Conservation (phyloP, 1,140 invertebrate genomes). For the Acyrthosiphon pisum region DNA sequence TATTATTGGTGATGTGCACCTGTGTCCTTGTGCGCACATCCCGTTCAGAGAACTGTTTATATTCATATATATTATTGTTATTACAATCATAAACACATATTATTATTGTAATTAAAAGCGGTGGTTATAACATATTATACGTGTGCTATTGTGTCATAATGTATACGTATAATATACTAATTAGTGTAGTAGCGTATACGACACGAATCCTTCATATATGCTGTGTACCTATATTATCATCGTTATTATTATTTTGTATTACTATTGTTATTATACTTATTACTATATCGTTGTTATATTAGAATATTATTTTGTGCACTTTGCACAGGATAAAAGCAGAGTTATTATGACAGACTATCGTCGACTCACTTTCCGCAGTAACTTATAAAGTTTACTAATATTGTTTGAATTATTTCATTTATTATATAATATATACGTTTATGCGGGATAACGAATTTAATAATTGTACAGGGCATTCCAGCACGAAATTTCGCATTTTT, state of each 20-base stretch:
- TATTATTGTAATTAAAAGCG: conserved; percentile 22
- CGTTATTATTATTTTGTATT: not conserved
- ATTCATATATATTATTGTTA: not conserved
- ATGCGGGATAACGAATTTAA: not conserved
- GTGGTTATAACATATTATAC: not conserved
- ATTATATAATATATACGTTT: too few species aligned
- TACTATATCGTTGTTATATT: not conserved
- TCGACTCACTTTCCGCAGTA: too few species aligned
- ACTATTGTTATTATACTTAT: not conserved
- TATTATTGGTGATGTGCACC: conserved; percentile 3
- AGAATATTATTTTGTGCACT: not conserved
- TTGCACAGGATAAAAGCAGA: too few species aligned
- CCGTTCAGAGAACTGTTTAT: not conserved
- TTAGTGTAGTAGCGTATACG: not conserved
- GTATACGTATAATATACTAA: not conserved
- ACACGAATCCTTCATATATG: not conserved
- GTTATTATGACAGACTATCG: too few species aligned
- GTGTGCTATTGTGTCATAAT: not conserved
- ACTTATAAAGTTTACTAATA: not conserved
- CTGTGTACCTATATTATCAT: not conserved
- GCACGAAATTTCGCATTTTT: not conserved
- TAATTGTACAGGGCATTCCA: not conserved
- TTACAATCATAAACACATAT: not conserved
- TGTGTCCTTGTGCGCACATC: conserved; percentile 34
- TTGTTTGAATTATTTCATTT: not conserved